phyloP scores from a whole-genome alignment of 2,888 invertebrate species.

The Thumatha senex region DNA sequence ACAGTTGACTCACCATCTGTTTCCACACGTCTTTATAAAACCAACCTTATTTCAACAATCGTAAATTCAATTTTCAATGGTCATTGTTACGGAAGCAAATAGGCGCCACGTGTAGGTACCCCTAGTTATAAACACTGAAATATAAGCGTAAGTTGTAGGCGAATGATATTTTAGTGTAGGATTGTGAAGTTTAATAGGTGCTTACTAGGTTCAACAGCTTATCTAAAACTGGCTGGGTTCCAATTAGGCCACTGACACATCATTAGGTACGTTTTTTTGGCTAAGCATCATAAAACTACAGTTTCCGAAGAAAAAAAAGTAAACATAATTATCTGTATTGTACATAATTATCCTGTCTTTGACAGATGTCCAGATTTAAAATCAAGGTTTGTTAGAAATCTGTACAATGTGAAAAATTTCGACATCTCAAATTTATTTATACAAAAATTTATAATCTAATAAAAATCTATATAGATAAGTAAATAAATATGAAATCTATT shows the following conservation, averaged over 20 bases:
- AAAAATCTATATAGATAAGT: no score
- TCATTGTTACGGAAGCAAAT: conserved; percentile 7
- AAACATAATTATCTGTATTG: no score
- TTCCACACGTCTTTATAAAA: conserved; percentile 4
- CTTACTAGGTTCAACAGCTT: conserved; percentile 5
- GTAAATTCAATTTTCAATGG: conserved; percentile 8
- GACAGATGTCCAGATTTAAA: no score
- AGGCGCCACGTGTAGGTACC: conserved; percentile 39
- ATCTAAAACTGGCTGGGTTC: conserved; percentile 1
- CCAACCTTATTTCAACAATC: background rate
- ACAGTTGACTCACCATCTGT: conserved; percentile 27
- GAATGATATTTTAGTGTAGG: conserved; percentile 7
- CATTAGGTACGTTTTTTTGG: conserved; percentile 1
- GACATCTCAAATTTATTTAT: no score
- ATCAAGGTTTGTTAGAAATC: no score
- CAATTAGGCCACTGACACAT: conserved; percentile 12
- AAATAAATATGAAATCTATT: no score
- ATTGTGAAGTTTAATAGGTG: background rate
- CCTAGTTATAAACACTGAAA: conserved; percentile 31
- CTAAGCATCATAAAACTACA: background rate
- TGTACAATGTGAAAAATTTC: no score
- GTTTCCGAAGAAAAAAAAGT: no score
- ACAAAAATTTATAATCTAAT: no score
- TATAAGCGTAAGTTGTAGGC: conserved; percentile 24
- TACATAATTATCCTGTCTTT: no score